phyloP scores from a whole-genome alignment of 2,888 invertebrate species.

The Hetaerina titia region DNA sequence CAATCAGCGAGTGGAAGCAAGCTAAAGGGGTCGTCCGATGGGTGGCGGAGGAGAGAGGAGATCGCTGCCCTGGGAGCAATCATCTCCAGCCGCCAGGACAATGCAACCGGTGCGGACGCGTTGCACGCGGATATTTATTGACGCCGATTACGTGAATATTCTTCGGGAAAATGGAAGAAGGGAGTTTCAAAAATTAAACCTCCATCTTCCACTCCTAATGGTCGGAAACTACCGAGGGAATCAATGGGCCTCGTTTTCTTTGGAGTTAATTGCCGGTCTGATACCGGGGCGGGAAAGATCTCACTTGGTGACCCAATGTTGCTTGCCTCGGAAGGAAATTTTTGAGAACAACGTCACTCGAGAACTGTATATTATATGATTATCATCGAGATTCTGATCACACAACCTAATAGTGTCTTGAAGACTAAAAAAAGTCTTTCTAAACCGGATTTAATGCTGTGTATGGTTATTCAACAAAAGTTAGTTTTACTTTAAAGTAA shows the following conservation, averaged over 20 bases:
- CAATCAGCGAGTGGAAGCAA: not conserved
- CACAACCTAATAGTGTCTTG: no score
- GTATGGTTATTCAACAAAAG: no score
- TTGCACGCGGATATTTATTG: not conserved
- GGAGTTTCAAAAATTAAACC: not conserved
- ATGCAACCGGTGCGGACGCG: not conserved
- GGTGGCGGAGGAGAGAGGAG: not conserved
- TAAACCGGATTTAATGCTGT: no score
- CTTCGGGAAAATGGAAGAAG: not conserved
- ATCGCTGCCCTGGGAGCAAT: not conserved
- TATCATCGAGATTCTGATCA: no score
- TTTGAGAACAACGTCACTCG: no score
- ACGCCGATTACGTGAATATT: not conserved
- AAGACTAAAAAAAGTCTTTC: no score
- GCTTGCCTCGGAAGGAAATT: not conserved
- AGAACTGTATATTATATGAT: no score
- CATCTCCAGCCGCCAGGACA: conserved; percentile 19
- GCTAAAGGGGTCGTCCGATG: not conserved
- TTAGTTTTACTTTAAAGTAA: no score
- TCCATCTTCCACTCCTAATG: not conserved
- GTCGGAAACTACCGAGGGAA: not conserved
- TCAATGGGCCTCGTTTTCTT: not conserved
- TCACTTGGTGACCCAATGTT: not conserved
- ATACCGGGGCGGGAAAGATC: not conserved
- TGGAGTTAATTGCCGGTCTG: not conserved